Evolutionary conservation across 2,113 vertebrate genomes (phyloP).

Genomic region (Dicrurus megarhynchus): DNA sequence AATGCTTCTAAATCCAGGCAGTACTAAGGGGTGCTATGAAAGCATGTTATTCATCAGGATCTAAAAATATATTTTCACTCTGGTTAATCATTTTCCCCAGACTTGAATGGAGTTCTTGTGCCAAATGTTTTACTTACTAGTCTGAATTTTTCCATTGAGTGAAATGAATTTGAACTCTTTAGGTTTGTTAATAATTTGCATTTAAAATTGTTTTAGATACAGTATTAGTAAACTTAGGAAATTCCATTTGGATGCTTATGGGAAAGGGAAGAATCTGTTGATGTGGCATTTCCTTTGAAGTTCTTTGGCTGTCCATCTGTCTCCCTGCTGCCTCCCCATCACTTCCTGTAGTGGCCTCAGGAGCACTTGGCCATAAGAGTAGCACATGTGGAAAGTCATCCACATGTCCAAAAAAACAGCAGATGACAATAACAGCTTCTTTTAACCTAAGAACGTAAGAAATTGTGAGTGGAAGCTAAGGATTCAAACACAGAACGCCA

Average conservation of each 20-base stretch:
- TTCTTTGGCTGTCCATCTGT: conserved; percentile 49
- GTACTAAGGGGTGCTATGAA: not conserved
- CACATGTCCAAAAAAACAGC: not conserved
- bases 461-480: not conserved
- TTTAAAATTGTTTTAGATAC: not conserved
- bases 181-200: not conserved
- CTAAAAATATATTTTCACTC: not conserved
- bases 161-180: not conserved
- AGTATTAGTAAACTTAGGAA: conserved; percentile 23
- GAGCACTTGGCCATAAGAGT: conserved; percentile 2
- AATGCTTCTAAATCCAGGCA: not conserved
- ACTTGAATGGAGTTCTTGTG: not conserved
- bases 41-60: not conserved
- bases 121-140: not conserved
- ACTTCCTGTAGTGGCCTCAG: conserved; percentile 47
- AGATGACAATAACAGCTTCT: conserved; percentile 10
- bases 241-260: conserved; percentile 26
- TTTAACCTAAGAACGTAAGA: not conserved
- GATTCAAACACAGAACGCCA: not conserved
- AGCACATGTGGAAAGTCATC: conserved; percentile 52
- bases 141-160: not conserved
- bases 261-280: conserved; percentile 12
- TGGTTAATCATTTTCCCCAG: not conserved
- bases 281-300: conserved; percentile 58
- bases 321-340: conserved; percentile 46